Evolutionary conservation across 2,113 vertebrate species (phyloP), one percentile per base, ranked within the genome.

Genomic region (Amphiprion ocellaris): DNA sequence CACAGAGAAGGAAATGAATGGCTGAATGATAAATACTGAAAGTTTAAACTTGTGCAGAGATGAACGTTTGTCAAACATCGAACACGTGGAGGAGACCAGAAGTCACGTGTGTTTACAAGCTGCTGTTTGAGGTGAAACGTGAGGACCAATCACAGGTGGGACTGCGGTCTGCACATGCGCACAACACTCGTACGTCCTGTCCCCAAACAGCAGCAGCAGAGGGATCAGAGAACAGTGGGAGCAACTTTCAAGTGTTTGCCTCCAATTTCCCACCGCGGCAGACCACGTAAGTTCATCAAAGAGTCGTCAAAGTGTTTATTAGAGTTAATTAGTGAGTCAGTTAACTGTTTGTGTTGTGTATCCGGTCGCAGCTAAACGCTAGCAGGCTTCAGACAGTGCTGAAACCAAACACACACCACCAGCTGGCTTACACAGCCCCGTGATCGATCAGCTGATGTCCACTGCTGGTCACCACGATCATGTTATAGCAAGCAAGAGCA

Each of bases 221-320:
- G 5, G 47, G 77, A 58, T 5, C 39, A 11, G 10, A 56, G 33
- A 49, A 12, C 74, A 17, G 49, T 54, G 17, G 46, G 49, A 53
- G 24, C 21, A 28, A 58, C 59, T 63, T 55, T 66, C 56, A 79
- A 79, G 61, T 55, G 1, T 47, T 66, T 52, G 5, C 1, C 26
- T 5, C n/a, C 21, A 14, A 4, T 64, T 60, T 77, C 53, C 23
- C 30, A 19, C 2, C 47, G 26, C 9, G 69, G 41, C 54, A 46
- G 49, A 49, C 49, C 8, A 33, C 58, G 89, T 91, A 87, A 86
- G 88, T 89, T 50, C 10, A 61, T 15, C 0, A 61, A 77, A 85
- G 10, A 52, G 8, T 54, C 21, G 3, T 10, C 1, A 5, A 24
- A 53, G 28, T 4, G 3, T 59, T 1, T 2, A 12, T 50, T 54